phyloP scores from a whole-genome alignment of 2,888 invertebrate genomes.

The Sceliomorpha sp. region DNA sequence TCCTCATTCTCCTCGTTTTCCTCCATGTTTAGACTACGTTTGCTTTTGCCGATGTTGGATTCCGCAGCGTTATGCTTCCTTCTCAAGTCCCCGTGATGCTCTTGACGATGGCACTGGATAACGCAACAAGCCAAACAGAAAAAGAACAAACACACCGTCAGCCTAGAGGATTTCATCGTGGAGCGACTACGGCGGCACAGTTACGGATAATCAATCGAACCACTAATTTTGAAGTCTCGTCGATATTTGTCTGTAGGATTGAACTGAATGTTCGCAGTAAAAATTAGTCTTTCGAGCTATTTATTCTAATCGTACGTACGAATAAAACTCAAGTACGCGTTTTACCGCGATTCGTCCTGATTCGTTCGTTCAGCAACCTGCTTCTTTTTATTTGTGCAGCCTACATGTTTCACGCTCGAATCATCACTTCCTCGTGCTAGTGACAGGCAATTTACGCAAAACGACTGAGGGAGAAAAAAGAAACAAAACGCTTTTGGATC shows the following conservation, averaged over 20 bases:
- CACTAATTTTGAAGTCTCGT: too few relatives aligned
- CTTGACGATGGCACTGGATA: slow-evolving; percentile 32
- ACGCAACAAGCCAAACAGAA: slow-evolving; percentile 23
- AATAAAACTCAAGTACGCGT: too few relatives aligned
- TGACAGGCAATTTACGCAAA: too few relatives aligned
- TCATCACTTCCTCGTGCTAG: slow-evolving; percentile 4
- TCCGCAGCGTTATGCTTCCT: slow-evolving; percentile 17
- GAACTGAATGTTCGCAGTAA: too few relatives aligned
- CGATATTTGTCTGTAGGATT: too few relatives aligned
- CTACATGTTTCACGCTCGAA: slow-evolving; percentile 34
- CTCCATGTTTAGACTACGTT: slow-evolving; percentile 15
- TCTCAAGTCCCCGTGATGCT: slow-evolving; percentile 15
- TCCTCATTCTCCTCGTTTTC: slow-evolving; percentile 41
- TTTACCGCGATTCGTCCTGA: too few relatives aligned
- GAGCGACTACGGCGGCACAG: too few relatives aligned
- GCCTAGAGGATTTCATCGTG: slow-evolving; percentile 54
- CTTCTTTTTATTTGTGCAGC: slow-evolving; percentile 5
- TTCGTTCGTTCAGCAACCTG: slow-evolving; percentile 1
- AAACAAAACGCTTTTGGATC: slow-evolving; percentile 24
- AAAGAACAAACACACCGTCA: slow-evolving; percentile 50
- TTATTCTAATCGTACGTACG: too few relatives aligned
- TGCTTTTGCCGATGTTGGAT: slow-evolving; percentile 1
- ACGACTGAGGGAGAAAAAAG: too few relatives aligned
- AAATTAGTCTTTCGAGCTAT: too few relatives aligned
- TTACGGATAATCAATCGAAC: too few relatives aligned